Base-by-base conservation (phyloP, 2,888 invertebrate species). In the Mythimna ferrago region DNA sequence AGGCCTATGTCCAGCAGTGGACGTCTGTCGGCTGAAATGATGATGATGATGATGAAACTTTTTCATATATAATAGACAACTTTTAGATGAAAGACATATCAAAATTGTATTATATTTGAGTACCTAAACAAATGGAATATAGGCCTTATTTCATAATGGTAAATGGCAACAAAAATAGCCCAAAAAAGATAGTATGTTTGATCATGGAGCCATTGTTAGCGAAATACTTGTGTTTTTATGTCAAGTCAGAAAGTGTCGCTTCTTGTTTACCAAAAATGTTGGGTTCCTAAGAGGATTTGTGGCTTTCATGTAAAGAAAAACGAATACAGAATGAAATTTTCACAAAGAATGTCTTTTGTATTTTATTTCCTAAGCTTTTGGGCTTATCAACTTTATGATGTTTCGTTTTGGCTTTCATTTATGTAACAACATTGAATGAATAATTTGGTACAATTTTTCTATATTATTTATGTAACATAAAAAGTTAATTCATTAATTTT, bases 81-180 rank as follows among this genome's bases (percentile, higher is more conserved):
- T 26, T 26, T 26, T 26, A 26, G 26, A 26, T 26, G 26, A 26
- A 26, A 26, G 26, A 26, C 26, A 26, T 26, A 2, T 26, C 26
- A 26, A 26, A 26, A 26, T 26, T 1, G 26, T 26, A n/a, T 26
- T 26, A 1, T 26, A 26, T 26, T 26, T 26, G 26, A 26, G 26
- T 26, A 26, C 26, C 26, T 26, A 26, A 26, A 26, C 1, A 26
- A 26, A 26, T 26, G 26, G 26, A 26, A 26, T 26, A 26, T 26
- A 26, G 26, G 26, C 26, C 26, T 26, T 26, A 26, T 41, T 10
- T 41, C 10, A 10, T 41, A 16, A 14, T 56, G 19, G 11, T 11
- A 14, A 70, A 77, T 63, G 57, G 10, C 21, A 44, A 75, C n/a
- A 44, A 44, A 77, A 62, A 78, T 70, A 77, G 21, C 26, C 78